Percentiles rank a stretch among this genome's conserved stretches.
These are phyloP conservation scores for Zaprionus nigranus DNA, from an alignment of 1,140 invertebrate genomes.

Conservation along the genomic window DNA sequence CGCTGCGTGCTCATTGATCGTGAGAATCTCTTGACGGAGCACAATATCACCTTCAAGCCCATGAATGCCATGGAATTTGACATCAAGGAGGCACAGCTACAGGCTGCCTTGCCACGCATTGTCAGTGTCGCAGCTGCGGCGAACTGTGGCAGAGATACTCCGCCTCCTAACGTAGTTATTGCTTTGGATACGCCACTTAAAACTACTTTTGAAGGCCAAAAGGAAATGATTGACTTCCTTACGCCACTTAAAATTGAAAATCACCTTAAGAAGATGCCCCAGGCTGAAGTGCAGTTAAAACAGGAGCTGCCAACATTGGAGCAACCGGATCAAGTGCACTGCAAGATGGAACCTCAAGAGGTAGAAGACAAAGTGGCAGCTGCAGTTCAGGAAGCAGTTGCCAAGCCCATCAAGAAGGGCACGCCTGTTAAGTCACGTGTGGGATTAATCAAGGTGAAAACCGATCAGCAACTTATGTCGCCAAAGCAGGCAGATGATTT, in stretches of 20 bases:
- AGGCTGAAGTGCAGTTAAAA: slow-evolving; percentile 16
- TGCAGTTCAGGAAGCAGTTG: neutral
- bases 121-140: slow-evolving; percentile 26
- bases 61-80: slow-evolving; percentile 72
- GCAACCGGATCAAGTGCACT: neutral
- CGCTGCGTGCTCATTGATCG: slow-evolving; percentile 81
- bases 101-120: slow-evolving; percentile 69
- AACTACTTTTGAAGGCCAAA: neutral
- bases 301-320: slow-evolving; percentile 1
- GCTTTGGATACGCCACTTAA: slow-evolving; percentile 44
- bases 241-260: slow-evolving; percentile 26
- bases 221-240: slow-evolving; percentile 16
- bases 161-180: slow-evolving; percentile 17
- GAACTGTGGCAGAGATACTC: neutral
- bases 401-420: slow-evolving; percentile 42
- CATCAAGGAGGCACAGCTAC: slow-evolving; percentile 61
- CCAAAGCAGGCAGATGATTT: neutral
- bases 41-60: slow-evolving; percentile 74
- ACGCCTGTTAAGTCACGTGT: slow-evolving; percentile 38
- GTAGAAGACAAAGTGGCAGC: neutral
- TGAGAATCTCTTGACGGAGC: slow-evolving; percentile 75
- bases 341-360: slow-evolving; percentile 24
- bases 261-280: neutral
- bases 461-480: slow-evolving; percentile 34
- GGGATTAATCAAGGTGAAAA: slow-evolving; percentile 50